Percentiles rank a stretch among this genome's conserved stretches.
Evolutionary conservation across 1,140 invertebrate genomes (phyloP).

Genomic region (Araneus ventricosus): DNA sequence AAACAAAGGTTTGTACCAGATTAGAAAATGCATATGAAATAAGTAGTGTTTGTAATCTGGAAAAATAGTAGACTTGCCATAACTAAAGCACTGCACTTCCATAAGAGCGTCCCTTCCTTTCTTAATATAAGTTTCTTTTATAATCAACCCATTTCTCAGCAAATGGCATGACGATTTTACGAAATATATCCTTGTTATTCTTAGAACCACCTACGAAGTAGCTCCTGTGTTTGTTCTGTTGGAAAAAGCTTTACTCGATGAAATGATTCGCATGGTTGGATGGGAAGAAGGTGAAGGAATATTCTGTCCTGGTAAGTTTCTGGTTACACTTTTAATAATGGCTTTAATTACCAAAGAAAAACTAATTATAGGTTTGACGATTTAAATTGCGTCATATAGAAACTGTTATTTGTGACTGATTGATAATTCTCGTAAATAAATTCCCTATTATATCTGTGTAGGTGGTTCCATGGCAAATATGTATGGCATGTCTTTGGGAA

Average conservation of each 20-base stretch:
- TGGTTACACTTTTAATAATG: background rate
- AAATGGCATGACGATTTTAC: too few species aligned
- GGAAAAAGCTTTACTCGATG: slow-evolving; percentile 94
- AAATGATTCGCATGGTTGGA: slow-evolving; percentile 96
- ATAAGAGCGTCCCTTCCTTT: too few species aligned
- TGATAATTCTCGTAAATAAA: too few species aligned
- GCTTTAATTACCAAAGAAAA: background rate
- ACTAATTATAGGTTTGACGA: background rate
- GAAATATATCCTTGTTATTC: slow-evolving; percentile 1
- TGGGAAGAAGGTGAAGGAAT: slow-evolving; percentile 93
- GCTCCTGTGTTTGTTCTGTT: slow-evolving; percentile 99
- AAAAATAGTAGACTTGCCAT: too few species aligned
- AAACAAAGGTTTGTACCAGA: too few species aligned
- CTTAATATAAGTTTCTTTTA: too few species aligned
- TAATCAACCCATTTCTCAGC: too few species aligned
- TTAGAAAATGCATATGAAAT: too few species aligned
- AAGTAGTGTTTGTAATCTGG: too few species aligned
- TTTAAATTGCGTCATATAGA: too few species aligned
- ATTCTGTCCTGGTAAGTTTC: slow-evolving; percentile 88
- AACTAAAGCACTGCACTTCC: too few species aligned
- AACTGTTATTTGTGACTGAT: too few species aligned
- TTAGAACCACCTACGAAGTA: slow-evolving; percentile 95
- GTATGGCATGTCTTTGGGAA: slow-evolving; percentile 95
- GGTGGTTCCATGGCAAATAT: slow-evolving; percentile 97
- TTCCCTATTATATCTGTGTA: background rate